Conservation (phyloP, 2,113 vertebrate genomes). For the Chaenocephalus aceratus region DNA sequence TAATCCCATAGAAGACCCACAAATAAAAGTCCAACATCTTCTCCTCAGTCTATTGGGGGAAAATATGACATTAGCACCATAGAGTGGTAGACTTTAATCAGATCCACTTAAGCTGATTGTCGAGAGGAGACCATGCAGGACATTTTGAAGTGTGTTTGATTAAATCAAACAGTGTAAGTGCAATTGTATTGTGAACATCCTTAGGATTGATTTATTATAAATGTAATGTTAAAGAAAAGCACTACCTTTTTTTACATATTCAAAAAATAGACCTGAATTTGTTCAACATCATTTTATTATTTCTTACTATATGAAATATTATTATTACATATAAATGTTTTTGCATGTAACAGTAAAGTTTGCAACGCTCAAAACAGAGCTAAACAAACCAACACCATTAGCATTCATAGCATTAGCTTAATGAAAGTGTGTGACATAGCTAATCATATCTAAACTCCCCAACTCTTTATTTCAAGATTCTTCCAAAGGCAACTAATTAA, state of each 20-base stretch:
- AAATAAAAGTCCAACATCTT: conserved; percentile 53
- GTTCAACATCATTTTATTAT: too few species aligned
- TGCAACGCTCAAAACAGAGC: not conserved
- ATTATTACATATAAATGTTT: not conserved
- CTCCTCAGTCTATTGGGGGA: conserved; percentile 7
- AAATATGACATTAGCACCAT: conserved; percentile 36
- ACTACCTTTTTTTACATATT: too few species aligned
- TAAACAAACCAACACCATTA: not conserved
- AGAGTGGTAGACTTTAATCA: conserved; percentile 53
- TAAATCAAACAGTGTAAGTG: not conserved
- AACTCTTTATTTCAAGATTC: not conserved
- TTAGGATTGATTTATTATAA: not conserved
- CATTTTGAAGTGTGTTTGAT: not conserved
- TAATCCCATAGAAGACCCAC: too few species aligned
- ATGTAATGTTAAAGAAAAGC: not conserved
- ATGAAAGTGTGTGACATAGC: not conserved
- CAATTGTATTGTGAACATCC: not conserved
- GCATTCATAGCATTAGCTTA: not conserved
- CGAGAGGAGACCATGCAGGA: not conserved
- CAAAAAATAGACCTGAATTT: not conserved
- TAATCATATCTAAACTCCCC: not conserved
- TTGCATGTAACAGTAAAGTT: not conserved
- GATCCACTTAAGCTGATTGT: conserved; percentile 52
- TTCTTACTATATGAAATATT: not conserved
- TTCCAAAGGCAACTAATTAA: not conserved